Percentiles rank a stretch among this genome's conserved stretches.
These are phyloP conservation scores for Gymnothorax reevesii DNA, from an alignment of 2,797 vertebrate species.

Conservation along the genomic window DNA sequence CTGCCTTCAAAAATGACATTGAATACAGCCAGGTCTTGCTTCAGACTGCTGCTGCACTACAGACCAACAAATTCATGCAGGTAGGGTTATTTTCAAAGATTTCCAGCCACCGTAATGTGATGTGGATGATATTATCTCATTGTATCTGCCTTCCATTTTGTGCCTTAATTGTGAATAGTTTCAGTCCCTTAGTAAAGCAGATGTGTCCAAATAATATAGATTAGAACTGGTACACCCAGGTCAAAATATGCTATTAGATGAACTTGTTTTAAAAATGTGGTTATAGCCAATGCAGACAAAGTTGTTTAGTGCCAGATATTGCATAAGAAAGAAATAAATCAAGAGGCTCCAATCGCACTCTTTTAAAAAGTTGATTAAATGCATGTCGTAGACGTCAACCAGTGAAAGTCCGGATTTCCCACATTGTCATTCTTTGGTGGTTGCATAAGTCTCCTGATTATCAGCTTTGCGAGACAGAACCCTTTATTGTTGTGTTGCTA, in stretches of 20 bases:
- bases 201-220: neutral
- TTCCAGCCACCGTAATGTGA: neutral
- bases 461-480: neutral
- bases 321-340: neutral
- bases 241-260: neutral
- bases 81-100: slow-evolving; percentile 52
- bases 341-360: neutral
- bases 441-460: neutral
- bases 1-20: slow-evolving; percentile 80
- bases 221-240: neutral
- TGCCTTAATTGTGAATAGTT: no score
- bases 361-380: neutral
- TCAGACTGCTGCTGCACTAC: slow-evolving; percentile 78
- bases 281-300: neutral
- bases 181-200: neutral
- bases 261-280: neutral
- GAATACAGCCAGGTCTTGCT: slow-evolving; percentile 77
- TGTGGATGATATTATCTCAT: neutral
- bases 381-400: neutral
- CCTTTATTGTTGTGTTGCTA: neutral
- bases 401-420: neutral
- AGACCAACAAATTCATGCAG: slow-evolving; percentile 87
- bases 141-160: neutral
- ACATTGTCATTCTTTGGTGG: neutral
- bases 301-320: neutral